Evolutionary conservation across 2,888 invertebrate species (phyloP).

Genomic region (Sphinx pinastri): DNA sequence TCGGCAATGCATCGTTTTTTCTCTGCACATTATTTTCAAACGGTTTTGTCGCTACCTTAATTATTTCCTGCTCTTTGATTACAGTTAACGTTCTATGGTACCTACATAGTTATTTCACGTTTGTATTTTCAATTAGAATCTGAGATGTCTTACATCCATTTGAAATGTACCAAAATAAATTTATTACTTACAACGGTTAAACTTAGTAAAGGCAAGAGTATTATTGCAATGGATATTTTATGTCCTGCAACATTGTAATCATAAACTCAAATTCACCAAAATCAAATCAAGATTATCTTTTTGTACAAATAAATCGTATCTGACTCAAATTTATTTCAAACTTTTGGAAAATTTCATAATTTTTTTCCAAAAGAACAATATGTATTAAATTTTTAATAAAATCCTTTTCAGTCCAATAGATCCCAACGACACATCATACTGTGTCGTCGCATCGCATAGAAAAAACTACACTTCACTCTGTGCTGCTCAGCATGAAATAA

Average conservation of each 20-base stretch:
- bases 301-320: neutral
- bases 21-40: constrained; percentile 10
- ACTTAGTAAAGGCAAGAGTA: neutral
- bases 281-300: neutral
- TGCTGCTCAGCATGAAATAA: constrained; percentile 69
- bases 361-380: too few species aligned
- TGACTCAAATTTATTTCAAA: neutral
- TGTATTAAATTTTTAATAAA: neutral
- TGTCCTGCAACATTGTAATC: neutral
- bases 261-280: neutral
- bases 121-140: neutral
- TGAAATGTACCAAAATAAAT: constrained; percentile 5
- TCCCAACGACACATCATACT: constrained; percentile 74
- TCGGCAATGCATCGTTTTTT: constrained; percentile 23
- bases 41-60: constrained; percentile 13
- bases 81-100: constrained; percentile 10
- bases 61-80: constrained; percentile 22
- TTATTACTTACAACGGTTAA: neutral
- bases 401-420: constrained; percentile 71
- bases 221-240: constrained; percentile 1
- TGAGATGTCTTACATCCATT: neutral
- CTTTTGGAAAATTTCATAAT: too few species aligned
- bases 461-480: constrained; percentile 76
- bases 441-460: constrained; percentile 71
- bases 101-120: neutral